Evolutionary conservation across 2,113 vertebrate genomes (phyloP), one percentile per base, ranked within the genome.

Genomic region (Podiceps cristatus): DNA sequence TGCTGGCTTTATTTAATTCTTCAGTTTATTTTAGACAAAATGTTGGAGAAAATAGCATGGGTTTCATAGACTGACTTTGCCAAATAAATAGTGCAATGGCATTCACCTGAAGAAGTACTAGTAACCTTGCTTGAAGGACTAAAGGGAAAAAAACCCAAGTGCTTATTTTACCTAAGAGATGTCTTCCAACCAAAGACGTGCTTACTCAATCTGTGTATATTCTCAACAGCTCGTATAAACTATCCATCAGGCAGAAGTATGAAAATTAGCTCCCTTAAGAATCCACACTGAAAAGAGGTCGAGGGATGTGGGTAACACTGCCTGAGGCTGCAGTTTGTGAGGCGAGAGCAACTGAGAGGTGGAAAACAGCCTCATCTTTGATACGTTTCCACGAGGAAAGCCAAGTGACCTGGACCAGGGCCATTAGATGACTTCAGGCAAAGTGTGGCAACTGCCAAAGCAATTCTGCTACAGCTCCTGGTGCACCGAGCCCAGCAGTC

Each of bases 221-320:
- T 91, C 95, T 73, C 93, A 95, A 62, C 94, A 96, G 94, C 87
- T 95, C 23, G 0, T 35, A 81, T 73, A 94, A 96, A 78, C 60
- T 93, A 96, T 68, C 93, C 90, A 90, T 84, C 95, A 96, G 94
- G 60, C 84, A 91, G 67, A 58, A 90, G 83, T 19, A 86, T 60
- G 90, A 93, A 91, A 95, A 96, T 62, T 13, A 80, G 88, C 89
- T 95, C 86, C 93, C 93, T 71, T 13, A 60, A 93, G 95, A 82
- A 88, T 45, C 71, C 55, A n/a, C 60, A 28, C 19, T 28, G 85
- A 31, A 55, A 73, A 63, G 74, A 84, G 77, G 82, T 58, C 19
- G 47, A 69, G 71, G 69, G 79, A 49, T 49, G 82, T 33, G 79
- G 73, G 55, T 50, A 94, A 74, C 42, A 13, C 68, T 13, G 79